Conservation (phyloP, 2,113 vertebrate genomes). For the Lucifuga dentata region DNA sequence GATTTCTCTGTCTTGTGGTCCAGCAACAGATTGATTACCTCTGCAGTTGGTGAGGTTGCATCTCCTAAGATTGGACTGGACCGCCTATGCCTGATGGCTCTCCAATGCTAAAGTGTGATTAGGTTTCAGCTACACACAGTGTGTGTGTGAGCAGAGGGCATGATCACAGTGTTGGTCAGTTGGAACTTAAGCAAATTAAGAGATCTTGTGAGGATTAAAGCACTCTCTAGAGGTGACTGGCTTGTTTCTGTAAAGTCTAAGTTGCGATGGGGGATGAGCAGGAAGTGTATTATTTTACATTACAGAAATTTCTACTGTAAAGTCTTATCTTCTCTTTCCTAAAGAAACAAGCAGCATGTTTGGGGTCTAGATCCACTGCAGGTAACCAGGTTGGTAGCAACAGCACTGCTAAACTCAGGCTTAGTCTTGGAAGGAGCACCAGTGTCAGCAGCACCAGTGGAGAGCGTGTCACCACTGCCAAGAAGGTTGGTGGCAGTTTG, state of each 20-base stretch:
- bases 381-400: slow-evolving; percentile 32
- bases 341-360: slow-evolving; percentile 38
- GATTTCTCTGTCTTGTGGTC: slow-evolving; percentile 60
- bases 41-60: slow-evolving; percentile 62
- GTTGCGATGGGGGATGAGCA: slow-evolving; percentile 13
- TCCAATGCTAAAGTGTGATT: slow-evolving; percentile 65
- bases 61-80: slow-evolving; percentile 47
- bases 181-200: slow-evolving; percentile 80
- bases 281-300: slow-evolving; percentile 29
- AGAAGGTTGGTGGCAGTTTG: slow-evolving; percentile 41
- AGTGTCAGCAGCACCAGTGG: slow-evolving; percentile 44
- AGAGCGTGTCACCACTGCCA: background rate
- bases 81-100: slow-evolving; percentile 36
- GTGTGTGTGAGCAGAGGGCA: slow-evolving; percentile 7
- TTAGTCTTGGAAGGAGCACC: slow-evolving; percentile 28
- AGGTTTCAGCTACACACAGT: slow-evolving; percentile 38
- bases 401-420: background rate
- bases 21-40: slow-evolving; percentile 59
- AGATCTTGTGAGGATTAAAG: slow-evolving; percentile 71
- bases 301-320: background rate
- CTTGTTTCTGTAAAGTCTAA: slow-evolving; percentile 55
- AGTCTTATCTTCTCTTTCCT: background rate
- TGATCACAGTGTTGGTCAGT: slow-evolving; percentile 55
- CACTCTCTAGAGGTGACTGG: slow-evolving; percentile 45
- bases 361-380: slow-evolving; percentile 11